phyloP scores from a whole-genome alignment of 2,797 vertebrate species.

The Cossypha caffra region DNA sequence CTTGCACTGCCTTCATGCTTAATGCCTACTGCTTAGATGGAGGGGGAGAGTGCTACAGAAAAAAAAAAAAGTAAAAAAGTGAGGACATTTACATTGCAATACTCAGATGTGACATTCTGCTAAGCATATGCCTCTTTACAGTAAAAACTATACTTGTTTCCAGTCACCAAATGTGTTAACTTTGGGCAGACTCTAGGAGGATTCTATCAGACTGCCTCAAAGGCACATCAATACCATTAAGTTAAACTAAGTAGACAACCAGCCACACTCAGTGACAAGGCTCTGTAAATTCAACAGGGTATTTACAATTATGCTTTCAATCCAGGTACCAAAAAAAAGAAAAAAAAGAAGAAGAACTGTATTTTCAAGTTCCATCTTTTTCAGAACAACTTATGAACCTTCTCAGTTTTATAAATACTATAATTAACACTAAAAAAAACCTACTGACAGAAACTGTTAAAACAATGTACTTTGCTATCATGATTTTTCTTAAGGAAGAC shows the following conservation, averaged over 20 bases:
- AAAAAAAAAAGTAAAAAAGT: neutral
- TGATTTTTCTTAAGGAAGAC: neutral
- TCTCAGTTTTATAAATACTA: neutral
- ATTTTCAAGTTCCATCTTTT: neutral
- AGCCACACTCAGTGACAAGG: neutral
- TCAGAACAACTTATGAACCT: neutral
- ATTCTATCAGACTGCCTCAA: neutral
- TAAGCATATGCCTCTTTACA: constrained; percentile 1
- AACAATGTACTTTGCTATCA: neutral
- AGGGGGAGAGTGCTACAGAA: neutral
- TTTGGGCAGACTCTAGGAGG: neutral
- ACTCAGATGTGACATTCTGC: neutral
- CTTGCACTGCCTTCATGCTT: neutral
- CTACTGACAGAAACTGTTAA: neutral
- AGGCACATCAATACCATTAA: neutral
- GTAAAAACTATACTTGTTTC: neutral
- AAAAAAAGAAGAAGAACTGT: accelerated
- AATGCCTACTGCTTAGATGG: neutral
- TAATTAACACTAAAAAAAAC: neutral
- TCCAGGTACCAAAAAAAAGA: neutral
- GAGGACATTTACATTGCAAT: neutral
- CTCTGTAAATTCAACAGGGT: neutral
- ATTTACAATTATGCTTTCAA: neutral
- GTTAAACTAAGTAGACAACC: neutral
- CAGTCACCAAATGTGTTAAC: neutral